Conservation (phyloP, 2,888 invertebrate genomes). For the Ligdia adustata region DNA sequence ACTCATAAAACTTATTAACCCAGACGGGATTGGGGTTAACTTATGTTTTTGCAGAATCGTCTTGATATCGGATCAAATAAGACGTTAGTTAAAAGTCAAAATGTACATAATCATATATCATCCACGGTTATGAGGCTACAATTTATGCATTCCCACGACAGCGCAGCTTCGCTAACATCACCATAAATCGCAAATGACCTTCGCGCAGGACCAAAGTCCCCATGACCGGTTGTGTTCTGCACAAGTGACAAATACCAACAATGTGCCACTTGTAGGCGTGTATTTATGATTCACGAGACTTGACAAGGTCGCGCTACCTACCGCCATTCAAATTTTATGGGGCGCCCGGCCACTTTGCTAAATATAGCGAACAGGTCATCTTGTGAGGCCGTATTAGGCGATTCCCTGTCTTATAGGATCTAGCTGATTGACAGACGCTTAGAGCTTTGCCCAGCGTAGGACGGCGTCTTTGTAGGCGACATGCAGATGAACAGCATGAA, state of each 20-base stretch:
- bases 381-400: constrained; percentile 43
- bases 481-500: not conserved
- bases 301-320: constrained; percentile 50
- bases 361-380: constrained; percentile 47
- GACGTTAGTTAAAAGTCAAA: no score
- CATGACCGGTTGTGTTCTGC: constrained; percentile 33
- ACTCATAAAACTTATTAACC: no score
- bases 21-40: no score
- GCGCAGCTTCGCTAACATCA: constrained; percentile 8
- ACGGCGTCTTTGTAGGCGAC: constrained; percentile 17
- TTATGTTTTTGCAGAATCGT: no score
- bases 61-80: no score
- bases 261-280: constrained; percentile 40
- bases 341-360: constrained; percentile 37
- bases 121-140: constrained; percentile 2
- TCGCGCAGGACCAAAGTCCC: constrained; percentile 23
- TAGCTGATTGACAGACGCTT: constrained; percentile 20
- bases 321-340: constrained; percentile 52
- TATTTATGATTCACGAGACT: constrained; percentile 38
- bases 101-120: constrained; percentile 3
- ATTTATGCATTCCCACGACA: constrained; percentile 13
- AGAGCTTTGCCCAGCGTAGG: constrained; percentile 15
- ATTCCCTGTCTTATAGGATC: constrained; percentile 29
- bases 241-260: constrained; percentile 43
- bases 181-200: constrained; percentile 30